Base-by-base conservation (phyloP, 2,888 invertebrate genomes). In the Apodemia hepburni region DNA sequence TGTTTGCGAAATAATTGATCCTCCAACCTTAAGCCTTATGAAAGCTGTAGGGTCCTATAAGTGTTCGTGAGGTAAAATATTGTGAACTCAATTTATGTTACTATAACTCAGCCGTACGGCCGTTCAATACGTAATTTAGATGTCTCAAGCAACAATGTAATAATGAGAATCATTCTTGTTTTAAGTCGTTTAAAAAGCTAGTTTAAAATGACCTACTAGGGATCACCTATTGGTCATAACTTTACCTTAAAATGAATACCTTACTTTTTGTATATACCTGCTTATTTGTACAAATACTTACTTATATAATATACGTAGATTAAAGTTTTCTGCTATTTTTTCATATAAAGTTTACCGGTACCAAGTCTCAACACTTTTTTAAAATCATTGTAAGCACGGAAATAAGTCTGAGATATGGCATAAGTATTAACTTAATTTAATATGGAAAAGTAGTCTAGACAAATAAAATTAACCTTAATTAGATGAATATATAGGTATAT, bases 101-200 rank as follows among this genome's bases (percentile, higher is more conserved):
- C 87, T 81, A 88, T 89, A 90, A 87, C 85, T 90, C 90, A 88
- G 75, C 67, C 73, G 75, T 85, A 84, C 87, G 81, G 85, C 81
- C 78, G 77, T 78, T 79, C 87, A 82, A 85, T 85, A 85, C 83
- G 85, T 89, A 88, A 90, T 90, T 89, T 89, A 90, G 90, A 88
- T 82, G 90, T 90, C 85, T 76, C 70, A 69, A 66, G 84, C 89
- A 88, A 90, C 90, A 84, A 80, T 87, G 90, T 90, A 82, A 83
- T 87, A 88, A 90, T 89, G 85, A 89, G 87, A 84, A 68, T 70
- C 68, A 69, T 73, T 75, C 69, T 76, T 73, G 73, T 72, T 73
- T 70, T 58, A 66, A 66, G 61, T 65, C 65, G 66, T 62, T 64
- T 65, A 58, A 33, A 62, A 35, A n/a, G n/a, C 33, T 45, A 15